These are phyloP conservation scores for Nothocercus julius DNA, from an alignment of 2,113 vertebrate genomes.

Conservation along the genomic window DNA sequence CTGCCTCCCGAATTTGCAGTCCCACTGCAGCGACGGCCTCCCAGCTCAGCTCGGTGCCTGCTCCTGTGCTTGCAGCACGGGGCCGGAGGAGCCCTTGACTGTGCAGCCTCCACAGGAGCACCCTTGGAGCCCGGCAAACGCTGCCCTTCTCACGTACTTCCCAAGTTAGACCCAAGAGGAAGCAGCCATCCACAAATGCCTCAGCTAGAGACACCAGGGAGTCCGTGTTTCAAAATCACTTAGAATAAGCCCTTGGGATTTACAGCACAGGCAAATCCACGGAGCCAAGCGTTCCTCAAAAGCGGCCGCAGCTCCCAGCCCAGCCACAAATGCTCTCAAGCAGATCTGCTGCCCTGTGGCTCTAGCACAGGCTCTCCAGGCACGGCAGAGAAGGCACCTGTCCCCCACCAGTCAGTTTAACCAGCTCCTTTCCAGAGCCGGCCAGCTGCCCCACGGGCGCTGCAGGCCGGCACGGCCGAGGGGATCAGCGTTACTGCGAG, in stretches of 20 bases:
- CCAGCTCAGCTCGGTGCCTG: neutral
- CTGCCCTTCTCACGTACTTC: neutral
- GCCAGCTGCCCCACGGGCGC: neutral
- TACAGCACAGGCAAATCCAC: neutral
- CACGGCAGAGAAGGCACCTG: neutral
- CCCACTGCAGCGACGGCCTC: neutral
- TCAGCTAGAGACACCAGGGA: neutral
- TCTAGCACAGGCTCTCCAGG: neutral
- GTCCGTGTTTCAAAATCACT: neutral
- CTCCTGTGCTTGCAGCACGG: neutral
- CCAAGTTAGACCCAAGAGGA: neutral
- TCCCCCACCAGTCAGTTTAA: neutral
- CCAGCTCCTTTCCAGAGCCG: neutral
- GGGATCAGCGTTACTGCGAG: neutral
- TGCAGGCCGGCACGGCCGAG: neutral
- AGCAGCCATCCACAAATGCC: neutral
- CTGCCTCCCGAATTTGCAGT: neutral
- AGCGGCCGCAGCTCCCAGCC: neutral
- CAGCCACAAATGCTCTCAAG: neutral
- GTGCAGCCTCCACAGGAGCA: neutral
- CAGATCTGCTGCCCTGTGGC: accelerated
- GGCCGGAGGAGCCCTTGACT: neutral
- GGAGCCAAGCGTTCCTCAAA: neutral
- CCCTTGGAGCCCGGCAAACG: neutral
- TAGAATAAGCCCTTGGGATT: neutral